Evolutionary conservation across 1,140 invertebrate species (phyloP).

Genomic region (Cepaea nemoralis): DNA sequence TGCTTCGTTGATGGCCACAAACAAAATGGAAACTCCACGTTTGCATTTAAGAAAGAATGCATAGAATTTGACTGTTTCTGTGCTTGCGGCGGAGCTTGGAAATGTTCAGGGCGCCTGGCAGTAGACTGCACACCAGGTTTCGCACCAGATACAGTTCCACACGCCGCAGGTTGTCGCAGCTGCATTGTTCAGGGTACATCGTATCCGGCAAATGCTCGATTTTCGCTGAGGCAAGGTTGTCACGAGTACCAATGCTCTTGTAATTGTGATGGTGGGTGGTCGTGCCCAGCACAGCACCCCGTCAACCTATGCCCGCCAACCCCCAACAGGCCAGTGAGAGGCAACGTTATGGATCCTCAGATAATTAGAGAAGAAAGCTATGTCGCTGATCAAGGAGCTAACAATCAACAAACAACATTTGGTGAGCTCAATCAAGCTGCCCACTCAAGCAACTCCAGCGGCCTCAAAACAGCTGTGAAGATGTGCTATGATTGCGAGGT

Average conservation of each 20-base stretch:
- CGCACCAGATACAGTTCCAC: conserved; percentile 22
- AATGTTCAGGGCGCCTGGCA: conserved; percentile 15
- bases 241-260: conserved; percentile 50
- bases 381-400: background rate
- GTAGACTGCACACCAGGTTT: conserved; percentile 9
- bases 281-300: conserved; percentile 47
- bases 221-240: conserved; percentile 50
- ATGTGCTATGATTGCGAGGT: conserved; percentile 44
- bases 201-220: conserved; percentile 42
- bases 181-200: conserved; percentile 41
- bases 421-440: conserved; percentile 6
- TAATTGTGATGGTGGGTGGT: conserved; percentile 50
- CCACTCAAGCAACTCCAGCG: background rate
- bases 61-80: conserved; percentile 45
- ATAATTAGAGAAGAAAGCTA: background rate
- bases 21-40: conserved; percentile 13
- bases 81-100: conserved; percentile 41
- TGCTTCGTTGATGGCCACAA: conserved; percentile 20
- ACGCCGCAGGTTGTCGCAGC: conserved; percentile 32
- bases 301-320: conserved; percentile 27
- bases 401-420: background rate
- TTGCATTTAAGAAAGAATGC: conserved; percentile 41
- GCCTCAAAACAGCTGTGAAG: background rate
- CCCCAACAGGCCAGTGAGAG: background rate
- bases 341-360: background rate